Conservation (phyloP, 1,140 invertebrate species). For the Thalassaphorura encarpata region DNA sequence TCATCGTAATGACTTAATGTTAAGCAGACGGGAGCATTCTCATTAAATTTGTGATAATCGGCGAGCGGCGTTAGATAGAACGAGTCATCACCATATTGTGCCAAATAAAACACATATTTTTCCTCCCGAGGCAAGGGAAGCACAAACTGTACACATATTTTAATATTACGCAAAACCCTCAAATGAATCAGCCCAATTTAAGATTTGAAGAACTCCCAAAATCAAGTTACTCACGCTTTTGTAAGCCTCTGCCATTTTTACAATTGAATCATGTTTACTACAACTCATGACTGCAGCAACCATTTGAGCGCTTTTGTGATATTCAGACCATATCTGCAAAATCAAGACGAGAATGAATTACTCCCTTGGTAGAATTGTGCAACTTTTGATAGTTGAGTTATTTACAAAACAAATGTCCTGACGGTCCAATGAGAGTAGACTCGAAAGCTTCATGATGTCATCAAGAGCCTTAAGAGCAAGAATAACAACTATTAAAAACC, state of each 20-base stretch:
- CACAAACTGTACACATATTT: conserved; percentile 50
- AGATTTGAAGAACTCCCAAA: no score
- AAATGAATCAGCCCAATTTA: conserved; percentile 2
- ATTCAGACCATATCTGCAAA: conserved; percentile 61
- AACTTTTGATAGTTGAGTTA: no score
- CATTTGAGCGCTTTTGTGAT: conserved; percentile 56
- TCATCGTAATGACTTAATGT: conserved; percentile 74
- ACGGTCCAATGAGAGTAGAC: conserved; percentile 60
- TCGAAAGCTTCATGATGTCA: conserved; percentile 67
- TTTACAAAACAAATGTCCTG: conserved; percentile 32
- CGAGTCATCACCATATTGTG: conserved; percentile 60
- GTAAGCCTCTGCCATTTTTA: conserved; percentile 46
- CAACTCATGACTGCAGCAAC: conserved; percentile 58
- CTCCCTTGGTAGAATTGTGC: no score
- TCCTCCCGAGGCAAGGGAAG: conserved; percentile 67
- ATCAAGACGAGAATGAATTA: conserved; percentile 10
- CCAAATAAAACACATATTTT: conserved; percentile 80
- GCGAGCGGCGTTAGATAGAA: conserved; percentile 78
- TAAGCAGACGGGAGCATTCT: conserved; percentile 82
- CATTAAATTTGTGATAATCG: conserved; percentile 81
- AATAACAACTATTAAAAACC: not conserved
- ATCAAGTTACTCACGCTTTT: conserved; percentile 44
- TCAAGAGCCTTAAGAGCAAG: conserved; percentile 41
- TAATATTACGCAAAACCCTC: no score
- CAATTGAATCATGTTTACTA: conserved; percentile 49